phyloP scores from a whole-genome alignment of 2,888 invertebrate species.

The Steinernema scapterisci region DNA sequence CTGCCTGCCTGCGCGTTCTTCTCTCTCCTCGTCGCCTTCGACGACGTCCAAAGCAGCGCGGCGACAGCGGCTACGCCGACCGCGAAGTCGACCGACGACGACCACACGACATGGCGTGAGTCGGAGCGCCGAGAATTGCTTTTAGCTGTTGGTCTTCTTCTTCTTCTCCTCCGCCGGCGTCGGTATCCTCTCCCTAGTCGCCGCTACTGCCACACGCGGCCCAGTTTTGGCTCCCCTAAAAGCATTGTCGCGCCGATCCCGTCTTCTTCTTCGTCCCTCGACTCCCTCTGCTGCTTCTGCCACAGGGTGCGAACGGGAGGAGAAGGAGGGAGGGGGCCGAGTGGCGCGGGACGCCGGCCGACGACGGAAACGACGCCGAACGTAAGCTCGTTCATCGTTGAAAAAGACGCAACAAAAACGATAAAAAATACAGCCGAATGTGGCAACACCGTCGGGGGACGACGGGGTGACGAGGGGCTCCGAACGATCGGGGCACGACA shows the following conservation, averaged over 20 bases:
- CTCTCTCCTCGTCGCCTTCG: background rate
- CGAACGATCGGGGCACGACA: no score
- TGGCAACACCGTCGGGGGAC: no score
- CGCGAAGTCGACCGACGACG: background rate
- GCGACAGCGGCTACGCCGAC: slow-evolving; percentile 2
- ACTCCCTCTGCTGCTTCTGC: no score
- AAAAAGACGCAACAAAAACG: background rate
- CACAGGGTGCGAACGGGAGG: background rate
- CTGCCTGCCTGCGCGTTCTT: slow-evolving; percentile 20
- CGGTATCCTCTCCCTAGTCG: no score
- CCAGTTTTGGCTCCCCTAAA: no score
- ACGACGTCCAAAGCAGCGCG: no score
- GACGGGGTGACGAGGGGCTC: no score
- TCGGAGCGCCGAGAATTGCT: background rate
- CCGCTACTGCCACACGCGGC: background rate
- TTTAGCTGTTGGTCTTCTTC: no score
- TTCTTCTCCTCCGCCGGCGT: no score
- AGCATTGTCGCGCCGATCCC: no score
- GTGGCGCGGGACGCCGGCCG: background rate
- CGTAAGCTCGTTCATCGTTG: background rate
- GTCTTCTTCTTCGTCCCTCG: no score
- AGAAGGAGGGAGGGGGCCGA: background rate
- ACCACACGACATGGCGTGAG: slow-evolving; percentile 27
- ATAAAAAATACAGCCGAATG: background rate
- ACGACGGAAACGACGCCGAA: background rate